A percentile compares a stretch with the other conserved stretches of the same genome.
These are phyloP conservation scores for Brachypalpus laphriformis DNA, from an alignment of 2,888 invertebrate genomes.

Conservation along the genomic window DNA sequence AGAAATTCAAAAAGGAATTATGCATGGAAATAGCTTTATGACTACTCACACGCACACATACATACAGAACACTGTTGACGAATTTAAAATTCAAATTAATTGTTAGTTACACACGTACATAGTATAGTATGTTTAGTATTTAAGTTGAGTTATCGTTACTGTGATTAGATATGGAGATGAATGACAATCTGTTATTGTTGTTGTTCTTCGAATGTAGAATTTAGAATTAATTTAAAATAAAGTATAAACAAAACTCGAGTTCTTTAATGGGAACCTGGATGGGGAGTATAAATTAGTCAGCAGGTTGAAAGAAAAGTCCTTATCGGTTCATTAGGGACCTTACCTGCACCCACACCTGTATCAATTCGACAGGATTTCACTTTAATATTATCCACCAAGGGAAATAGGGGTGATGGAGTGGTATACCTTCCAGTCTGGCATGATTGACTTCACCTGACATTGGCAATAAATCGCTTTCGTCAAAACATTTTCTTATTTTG, in stretches of 20 bases:
- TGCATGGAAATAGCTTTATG: conserved; percentile 74
- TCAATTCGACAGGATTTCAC: neutral
- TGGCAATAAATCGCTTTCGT: conserved; percentile 25
- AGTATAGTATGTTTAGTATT: conserved; percentile 36
- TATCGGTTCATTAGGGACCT: neutral
- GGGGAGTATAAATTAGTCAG: neutral
- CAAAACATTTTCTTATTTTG: conserved; percentile 18
- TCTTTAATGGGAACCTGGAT: neutral
- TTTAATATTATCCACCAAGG: conserved; percentile 9
- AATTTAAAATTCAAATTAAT: conserved; percentile 68
- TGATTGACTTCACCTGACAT: conserved; percentile 35
- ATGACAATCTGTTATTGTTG: conserved; percentile 16
- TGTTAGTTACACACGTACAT: neutral
- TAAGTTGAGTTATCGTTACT: conserved; percentile 62
- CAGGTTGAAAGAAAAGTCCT: neutral
- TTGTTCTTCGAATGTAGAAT: conserved; percentile 24
- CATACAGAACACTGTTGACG: conserved; percentile 26
- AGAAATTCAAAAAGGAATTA: conserved; percentile 45
- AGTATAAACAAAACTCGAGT: conserved; percentile 9
- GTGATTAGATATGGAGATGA: conserved; percentile 54
- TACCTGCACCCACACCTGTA: neutral
- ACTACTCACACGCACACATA: conserved; percentile 21
- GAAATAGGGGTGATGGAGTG: neutral
- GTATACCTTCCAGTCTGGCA: neutral
- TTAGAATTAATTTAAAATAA: conserved; percentile 50